phyloP scores from a whole-genome alignment of 2,888 invertebrate genomes.

The Holacanthella duospinosa region DNA sequence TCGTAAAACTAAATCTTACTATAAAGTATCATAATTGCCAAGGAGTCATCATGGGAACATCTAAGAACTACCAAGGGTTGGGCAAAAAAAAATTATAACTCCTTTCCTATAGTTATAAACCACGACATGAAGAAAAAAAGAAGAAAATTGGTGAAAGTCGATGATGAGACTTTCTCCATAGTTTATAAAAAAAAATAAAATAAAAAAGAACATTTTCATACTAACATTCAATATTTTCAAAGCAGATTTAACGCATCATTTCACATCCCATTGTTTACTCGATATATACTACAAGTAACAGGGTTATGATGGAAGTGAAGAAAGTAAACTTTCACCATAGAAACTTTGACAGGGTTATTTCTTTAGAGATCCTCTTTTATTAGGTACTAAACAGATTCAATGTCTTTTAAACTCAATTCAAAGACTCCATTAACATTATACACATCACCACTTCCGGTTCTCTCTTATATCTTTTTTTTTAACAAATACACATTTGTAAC shows the following conservation, averaged over 20 bases:
- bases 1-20: constrained; percentile 2
- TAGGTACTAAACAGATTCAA: not conserved
- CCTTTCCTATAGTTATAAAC: no score
- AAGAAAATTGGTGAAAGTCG: no score
- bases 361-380: not conserved
- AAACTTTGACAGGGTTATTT: not conserved
- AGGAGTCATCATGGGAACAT: no score
- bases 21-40: constrained; percentile 5
- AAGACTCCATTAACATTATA: not conserved
- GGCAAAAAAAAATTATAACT: no score
- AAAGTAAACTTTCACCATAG: not conserved
- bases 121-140: no score
- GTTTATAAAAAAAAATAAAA: no score
- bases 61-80: no score
- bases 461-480: no score
- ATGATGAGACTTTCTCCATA: no score
- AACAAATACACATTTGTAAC: no score
- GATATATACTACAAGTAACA: no score
- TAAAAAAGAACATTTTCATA: no score
- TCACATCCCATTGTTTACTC: not conserved
- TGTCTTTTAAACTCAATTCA: not conserved
- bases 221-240: not conserved
- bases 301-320: not conserved
- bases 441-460: not conserved
- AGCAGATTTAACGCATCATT: not conserved